Evolutionary conservation across 2,888 invertebrate genomes (phyloP).

Genomic region (Athalia circularis): DNA sequence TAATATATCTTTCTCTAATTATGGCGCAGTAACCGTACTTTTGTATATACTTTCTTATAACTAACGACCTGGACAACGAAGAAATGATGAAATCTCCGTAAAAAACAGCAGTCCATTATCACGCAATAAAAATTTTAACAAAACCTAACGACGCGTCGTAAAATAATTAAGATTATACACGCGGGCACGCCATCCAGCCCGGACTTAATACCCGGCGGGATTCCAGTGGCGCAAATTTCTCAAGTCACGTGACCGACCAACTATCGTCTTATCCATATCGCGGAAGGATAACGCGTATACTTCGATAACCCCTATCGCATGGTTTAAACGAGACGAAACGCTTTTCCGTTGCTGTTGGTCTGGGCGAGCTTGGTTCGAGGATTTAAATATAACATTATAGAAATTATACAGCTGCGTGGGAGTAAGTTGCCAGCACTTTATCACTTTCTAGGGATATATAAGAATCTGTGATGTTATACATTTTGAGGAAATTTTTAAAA

Average conservation of each 20-base stretch:
- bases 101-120: slow-evolving; percentile 42
- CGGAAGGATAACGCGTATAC: slow-evolving; percentile 37
- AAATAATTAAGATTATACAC: slow-evolving; percentile 44
- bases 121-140: slow-evolving; percentile 44
- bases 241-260: slow-evolving; percentile 29
- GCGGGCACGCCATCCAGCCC: slow-evolving; percentile 32
- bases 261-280: slow-evolving; percentile 32
- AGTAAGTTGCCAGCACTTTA: slow-evolving; percentile 10
- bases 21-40: not conserved
- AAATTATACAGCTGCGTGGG: not conserved
- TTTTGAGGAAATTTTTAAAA: too few relatives aligned
- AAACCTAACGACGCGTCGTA: slow-evolving; percentile 44
- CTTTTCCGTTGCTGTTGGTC: not conserved
- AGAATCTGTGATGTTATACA: slow-evolving; percentile 23
- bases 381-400: not conserved
- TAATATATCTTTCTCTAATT: not conserved
- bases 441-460: slow-evolving; percentile 1
- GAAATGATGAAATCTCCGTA: slow-evolving; percentile 35
- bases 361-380: slow-evolving; percentile 3
- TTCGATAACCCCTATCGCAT: slow-evolving; percentile 41
- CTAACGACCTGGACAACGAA: slow-evolving; percentile 10
- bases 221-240: slow-evolving; percentile 26
- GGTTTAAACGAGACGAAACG: slow-evolving; percentile 25
- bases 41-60: slow-evolving; percentile 7
- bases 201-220: not conserved